Conservation (phyloP, 2,888 invertebrate genomes). For the Linhomoeus sp. region DNA sequence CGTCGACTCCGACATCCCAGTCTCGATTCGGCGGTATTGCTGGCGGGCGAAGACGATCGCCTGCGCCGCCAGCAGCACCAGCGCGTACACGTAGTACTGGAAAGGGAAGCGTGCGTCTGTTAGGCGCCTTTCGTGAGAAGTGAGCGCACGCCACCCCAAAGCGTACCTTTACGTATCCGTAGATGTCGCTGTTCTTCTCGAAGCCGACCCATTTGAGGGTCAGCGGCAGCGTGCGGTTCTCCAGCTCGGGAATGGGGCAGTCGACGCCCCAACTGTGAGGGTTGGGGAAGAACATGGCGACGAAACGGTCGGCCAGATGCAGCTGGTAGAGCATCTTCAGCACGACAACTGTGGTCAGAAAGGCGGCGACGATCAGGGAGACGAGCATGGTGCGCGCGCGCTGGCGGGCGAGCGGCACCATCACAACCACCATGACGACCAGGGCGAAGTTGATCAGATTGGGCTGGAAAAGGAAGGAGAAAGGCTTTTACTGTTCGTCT, state of each 20-base stretch:
- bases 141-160: too few relatives aligned
- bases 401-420: slow-evolving; percentile 14
- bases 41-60: slow-evolving; percentile 40
- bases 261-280: too few relatives aligned
- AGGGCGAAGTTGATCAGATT: slow-evolving; percentile 32
- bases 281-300: too few relatives aligned
- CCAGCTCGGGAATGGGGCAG: not conserved
- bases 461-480: slow-evolving; percentile 18
- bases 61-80: slow-evolving; percentile 62
- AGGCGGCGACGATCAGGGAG: slow-evolving; percentile 11
- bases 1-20: slow-evolving; percentile 10
- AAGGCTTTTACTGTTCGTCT: too few relatives aligned
- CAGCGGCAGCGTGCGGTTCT: slow-evolving; percentile 5
- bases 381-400: slow-evolving; percentile 11
- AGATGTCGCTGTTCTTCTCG: slow-evolving; percentile 3
- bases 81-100: slow-evolving; percentile 40
- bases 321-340: slow-evolving; percentile 91
- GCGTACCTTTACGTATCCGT: too few relatives aligned
- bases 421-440: slow-evolving; percentile 28
- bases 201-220: slow-evolving; percentile 11
- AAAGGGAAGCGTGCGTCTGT: slow-evolving; percentile 6
- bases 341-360: slow-evolving; percentile 38
- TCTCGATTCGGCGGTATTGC: slow-evolving; percentile 10
- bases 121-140: too few relatives aligned
- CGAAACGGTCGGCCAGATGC: slow-evolving; percentile 47